These are phyloP conservation scores for Saccopteryx bilineata DNA, from an alignment of 2,113 vertebrate species.

Conservation along the genomic window DNA sequence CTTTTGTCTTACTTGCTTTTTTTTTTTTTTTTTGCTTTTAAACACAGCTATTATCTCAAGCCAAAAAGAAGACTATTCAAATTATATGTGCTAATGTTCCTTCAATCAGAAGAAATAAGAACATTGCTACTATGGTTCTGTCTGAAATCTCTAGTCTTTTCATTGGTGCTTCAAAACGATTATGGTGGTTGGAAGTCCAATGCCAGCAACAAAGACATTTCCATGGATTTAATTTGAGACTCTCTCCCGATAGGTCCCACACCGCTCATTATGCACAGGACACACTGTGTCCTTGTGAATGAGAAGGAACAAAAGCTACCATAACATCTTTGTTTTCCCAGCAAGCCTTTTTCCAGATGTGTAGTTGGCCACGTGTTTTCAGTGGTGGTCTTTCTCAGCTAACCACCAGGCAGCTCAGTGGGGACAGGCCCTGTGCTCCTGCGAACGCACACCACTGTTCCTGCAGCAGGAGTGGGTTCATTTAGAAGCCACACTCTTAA, in stretches of 20 bases:
- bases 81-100: neutral
- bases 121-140: neutral
- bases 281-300: rapidly evolving
- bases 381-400: neutral
- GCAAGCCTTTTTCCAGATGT: neutral
- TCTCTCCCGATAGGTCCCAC: rapidly evolving
- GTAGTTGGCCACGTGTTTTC: rapidly evolving
- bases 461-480: neutral
- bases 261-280: rapidly evolving
- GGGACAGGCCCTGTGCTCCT: neutral
- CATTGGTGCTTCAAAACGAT: neutral
- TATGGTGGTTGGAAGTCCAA: too few species aligned
- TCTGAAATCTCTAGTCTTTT: neutral
- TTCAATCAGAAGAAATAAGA: neutral
- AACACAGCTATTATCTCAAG: neutral
- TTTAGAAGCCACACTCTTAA: neutral
- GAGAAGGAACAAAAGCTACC: neutral
- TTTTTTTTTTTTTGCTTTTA: neutral
- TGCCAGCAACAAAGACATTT: neutral
- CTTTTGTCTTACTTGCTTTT: neutral
- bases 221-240: neutral
- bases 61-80: conserved; percentile 22
- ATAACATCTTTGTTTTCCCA: too few species aligned
- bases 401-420: too few species aligned
- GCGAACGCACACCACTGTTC: neutral